These are phyloP conservation scores for Chauna torquata DNA, from an alignment of 2,113 vertebrate species.

Conservation along the genomic window DNA sequence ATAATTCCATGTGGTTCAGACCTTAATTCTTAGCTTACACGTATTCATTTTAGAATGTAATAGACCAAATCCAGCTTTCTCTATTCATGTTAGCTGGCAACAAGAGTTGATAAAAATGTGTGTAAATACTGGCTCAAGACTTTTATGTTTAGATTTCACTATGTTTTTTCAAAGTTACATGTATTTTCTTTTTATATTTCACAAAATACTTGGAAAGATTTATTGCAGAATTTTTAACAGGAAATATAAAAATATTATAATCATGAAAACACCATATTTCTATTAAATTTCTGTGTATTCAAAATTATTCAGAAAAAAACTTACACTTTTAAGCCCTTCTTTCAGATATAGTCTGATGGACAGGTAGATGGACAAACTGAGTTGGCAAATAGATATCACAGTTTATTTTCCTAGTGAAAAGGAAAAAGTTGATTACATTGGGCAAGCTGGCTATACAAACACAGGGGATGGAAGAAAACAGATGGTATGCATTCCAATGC, in stretches of 20 bases:
- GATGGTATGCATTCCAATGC: neutral
- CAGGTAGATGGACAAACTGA: constrained; percentile 35
- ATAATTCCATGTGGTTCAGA: neutral
- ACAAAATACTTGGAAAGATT: neutral
- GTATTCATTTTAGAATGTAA: neutral
- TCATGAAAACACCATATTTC: neutral
- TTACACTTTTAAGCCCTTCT: neutral
- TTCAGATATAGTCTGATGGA: neutral
- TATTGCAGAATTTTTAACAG: neutral
- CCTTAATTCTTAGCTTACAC: neutral
- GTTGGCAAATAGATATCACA: constrained; percentile 19
- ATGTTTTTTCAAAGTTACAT: neutral
- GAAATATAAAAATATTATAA: neutral
- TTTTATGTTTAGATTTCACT: neutral
- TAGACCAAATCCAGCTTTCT: neutral
- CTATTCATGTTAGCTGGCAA: neutral
- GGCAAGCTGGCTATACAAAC: constrained; percentile 43
- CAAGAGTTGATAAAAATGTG: neutral
- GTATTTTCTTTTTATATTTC: neutral
- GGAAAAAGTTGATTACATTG: constrained; percentile 6
- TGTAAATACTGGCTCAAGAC: neutral
- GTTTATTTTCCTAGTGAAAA: constrained; percentile 42
- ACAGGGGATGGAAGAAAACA: constrained; percentile 28
- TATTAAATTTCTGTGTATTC: neutral
- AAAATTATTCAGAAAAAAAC: neutral